A percentile compares a stretch with the other conserved stretches of the same genome.
Conservation (phyloP, 2,113 vertebrate genomes). For the Ammospiza nelsoni region DNA sequence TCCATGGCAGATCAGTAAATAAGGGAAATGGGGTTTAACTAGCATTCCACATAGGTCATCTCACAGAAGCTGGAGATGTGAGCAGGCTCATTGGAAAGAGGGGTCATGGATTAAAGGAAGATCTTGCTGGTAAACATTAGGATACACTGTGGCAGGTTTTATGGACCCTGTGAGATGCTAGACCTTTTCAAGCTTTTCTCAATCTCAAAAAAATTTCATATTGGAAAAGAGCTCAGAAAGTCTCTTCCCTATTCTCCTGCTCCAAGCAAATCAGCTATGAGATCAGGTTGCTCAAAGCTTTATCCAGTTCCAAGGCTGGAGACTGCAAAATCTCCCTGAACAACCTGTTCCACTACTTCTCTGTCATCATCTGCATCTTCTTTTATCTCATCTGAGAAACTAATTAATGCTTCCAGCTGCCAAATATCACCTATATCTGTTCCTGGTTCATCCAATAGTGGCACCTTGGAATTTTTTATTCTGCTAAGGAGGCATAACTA, state of each 20-base stretch:
- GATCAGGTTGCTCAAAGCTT: not conserved
- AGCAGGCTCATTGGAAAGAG: not conserved
- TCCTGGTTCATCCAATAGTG: not conserved
- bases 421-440: not conserved
- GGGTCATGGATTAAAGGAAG: not conserved
- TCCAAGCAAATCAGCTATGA: not conserved
- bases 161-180: not conserved
- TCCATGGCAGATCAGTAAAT: not conserved
- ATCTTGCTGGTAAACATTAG: not conserved
- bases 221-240: not conserved
- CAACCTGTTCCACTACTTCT: constrained; percentile 33
- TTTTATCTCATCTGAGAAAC: constrained; percentile 22
- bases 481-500: not conserved
- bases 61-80: not conserved
- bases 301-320: not conserved
- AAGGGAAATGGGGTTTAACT: not conserved
- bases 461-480: not conserved
- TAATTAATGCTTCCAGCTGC: not conserved
- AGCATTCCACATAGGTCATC: not conserved
- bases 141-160: not conserved
- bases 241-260: not conserved
- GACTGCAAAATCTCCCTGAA: not conserved
- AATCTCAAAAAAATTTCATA: not conserved
- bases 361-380: not conserved
- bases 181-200: not conserved